Percentiles rank a stretch among this genome's conserved stretches.
These are phyloP conservation scores for Pan paniscus DNA, from an alignment of 2,113 vertebrate species.

Conservation along the genomic window DNA sequence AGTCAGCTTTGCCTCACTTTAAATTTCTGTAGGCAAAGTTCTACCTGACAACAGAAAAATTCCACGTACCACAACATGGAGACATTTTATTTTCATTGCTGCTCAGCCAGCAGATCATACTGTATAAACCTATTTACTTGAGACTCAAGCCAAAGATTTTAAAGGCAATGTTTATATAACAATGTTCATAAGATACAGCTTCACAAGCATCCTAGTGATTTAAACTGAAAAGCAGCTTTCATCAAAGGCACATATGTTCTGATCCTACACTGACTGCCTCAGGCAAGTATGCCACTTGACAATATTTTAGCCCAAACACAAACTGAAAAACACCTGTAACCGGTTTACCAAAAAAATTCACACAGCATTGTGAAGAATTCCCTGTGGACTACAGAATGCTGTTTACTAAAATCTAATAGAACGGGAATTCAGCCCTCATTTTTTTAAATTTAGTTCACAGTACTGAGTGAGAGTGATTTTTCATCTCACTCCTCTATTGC, in stretches of 20 bases:
- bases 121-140: constrained; percentile 70
- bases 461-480: background rate
- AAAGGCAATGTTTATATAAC: constrained; percentile 65
- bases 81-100: constrained; percentile 62
- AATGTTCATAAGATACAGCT: constrained; percentile 50
- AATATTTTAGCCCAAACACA: constrained; percentile 39
- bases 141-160: constrained; percentile 61
- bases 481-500: background rate
- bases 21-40: constrained; percentile 34
- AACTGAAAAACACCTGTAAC: background rate
- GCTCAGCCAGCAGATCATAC: constrained; percentile 18
- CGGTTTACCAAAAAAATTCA: constrained; percentile 29
- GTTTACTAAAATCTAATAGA: background rate
- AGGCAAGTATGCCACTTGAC: constrained; percentile 48
- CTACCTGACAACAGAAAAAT: constrained; percentile 29
- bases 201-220: constrained; percentile 66
- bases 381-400: background rate
- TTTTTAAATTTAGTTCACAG: background rate
- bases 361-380: background rate
- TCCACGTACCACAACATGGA: constrained; percentile 14
- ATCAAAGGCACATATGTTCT: constrained; percentile 53
- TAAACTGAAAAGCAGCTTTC: constrained; percentile 63
- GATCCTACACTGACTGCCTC: background rate
- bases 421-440: background rate
- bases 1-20: background rate